Conservation (phyloP, 2,888 invertebrate genomes). For the Epinotia nisella region DNA sequence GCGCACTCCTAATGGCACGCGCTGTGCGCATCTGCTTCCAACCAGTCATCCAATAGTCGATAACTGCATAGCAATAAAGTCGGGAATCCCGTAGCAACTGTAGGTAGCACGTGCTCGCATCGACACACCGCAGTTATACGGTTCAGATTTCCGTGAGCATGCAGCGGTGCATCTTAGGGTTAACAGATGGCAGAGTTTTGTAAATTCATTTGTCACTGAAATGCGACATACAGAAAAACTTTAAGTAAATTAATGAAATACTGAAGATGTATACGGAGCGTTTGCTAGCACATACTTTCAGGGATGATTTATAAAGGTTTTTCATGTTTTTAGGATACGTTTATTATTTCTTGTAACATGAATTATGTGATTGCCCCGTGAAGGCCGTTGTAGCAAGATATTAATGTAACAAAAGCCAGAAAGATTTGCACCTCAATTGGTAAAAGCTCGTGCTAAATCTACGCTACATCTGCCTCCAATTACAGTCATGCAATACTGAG, state of each 20-base stretch:
- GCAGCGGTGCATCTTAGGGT: conserved; percentile 1
- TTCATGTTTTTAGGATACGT: too few species aligned
- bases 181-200: background rate
- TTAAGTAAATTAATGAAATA: background rate
- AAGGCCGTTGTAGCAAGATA: too few species aligned
- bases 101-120: conserved; percentile 1
- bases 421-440: background rate
- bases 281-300: too few species aligned
- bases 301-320: too few species aligned
- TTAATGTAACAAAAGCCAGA: too few species aligned
- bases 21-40: conserved; percentile 17
- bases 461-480: background rate
- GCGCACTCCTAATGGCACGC: conserved; percentile 8
- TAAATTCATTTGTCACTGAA: background rate
- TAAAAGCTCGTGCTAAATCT: background rate
- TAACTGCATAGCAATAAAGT: conserved; percentile 4
- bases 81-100: background rate
- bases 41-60: background rate
- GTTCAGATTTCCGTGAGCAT: background rate
- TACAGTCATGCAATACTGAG: background rate
- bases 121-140: background rate
- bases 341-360: too few species aligned
- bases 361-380: background rate
- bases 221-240: background rate
- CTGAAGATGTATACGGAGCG: too few species aligned